phyloP scores from a whole-genome alignment of 2,113 vertebrate genomes.

The Anhinga anhinga region DNA sequence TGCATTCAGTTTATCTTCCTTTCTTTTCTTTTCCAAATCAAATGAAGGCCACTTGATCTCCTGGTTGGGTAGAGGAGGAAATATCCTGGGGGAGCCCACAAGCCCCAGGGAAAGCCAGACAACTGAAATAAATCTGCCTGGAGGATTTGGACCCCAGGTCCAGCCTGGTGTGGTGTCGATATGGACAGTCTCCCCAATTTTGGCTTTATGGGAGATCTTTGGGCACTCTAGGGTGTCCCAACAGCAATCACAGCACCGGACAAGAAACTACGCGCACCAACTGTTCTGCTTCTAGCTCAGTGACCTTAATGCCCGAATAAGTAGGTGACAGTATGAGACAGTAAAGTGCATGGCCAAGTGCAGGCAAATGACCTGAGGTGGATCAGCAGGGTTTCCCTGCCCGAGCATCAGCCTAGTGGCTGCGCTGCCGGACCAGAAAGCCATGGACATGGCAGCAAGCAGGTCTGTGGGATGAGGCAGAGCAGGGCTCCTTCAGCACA shows the following conservation, averaged over 20 bases:
- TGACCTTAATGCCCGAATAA: background rate
- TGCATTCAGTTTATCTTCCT: background rate
- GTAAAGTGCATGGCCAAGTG: background rate
- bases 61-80: background rate
- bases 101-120: background rate
- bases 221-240: background rate
- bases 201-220: background rate
- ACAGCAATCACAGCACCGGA: fast-evolving
- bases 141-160: background rate
- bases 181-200: background rate
- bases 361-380: background rate
- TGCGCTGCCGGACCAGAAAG: background rate
- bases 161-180: background rate
- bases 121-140: background rate
- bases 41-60: background rate
- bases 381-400: background rate
- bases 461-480: background rate
- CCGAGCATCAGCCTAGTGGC: fast-evolving
- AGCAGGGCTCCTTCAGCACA: background rate
- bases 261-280: background rate
- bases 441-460: fast-evolving
- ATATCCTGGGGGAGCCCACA: background rate
- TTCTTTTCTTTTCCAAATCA: background rate
- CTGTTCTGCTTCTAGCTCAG: background rate
- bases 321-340: background rate